These are phyloP conservation scores for Parauchenoglanis ngamensis DNA, from an alignment of 2,797 vertebrate genomes.

Conservation along the genomic window DNA sequence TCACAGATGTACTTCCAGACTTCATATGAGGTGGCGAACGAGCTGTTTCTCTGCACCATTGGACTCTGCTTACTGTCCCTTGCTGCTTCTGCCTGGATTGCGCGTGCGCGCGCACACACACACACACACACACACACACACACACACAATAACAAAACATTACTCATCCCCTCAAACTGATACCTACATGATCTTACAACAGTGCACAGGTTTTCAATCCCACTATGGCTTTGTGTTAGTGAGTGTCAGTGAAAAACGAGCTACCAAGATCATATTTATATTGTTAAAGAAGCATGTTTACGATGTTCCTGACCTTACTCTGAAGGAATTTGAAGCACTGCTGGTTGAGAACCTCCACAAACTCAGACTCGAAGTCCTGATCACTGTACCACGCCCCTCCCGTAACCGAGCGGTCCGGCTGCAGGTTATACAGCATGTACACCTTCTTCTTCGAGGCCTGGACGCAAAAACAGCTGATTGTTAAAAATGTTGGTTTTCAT, in stretches of 20 bases:
- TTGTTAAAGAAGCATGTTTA: not conserved
- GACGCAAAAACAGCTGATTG: constrained; percentile 10
- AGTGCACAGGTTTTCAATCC: too few relatives aligned
- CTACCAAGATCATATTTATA: not conserved
- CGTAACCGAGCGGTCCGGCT: constrained; percentile 93
- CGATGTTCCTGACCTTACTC: constrained; percentile 81
- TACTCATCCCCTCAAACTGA: too few relatives aligned
- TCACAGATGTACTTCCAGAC: constrained; percentile 99
- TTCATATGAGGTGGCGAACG: constrained; percentile 93
- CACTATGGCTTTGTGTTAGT: too few relatives aligned
- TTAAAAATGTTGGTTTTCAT: not conserved
- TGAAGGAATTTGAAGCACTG: constrained; percentile 98
- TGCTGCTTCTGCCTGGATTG: constrained; percentile 84
- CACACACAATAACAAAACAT: too few relatives aligned
- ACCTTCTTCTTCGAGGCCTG: constrained; percentile 99
- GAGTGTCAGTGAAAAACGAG: not conserved
- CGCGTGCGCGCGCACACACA: constrained; percentile 4
- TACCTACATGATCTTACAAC: too few relatives aligned
- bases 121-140: not conserved
- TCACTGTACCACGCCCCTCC: constrained; percentile 98
- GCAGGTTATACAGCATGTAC: constrained; percentile 95
- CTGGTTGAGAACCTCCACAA: constrained; percentile 96
- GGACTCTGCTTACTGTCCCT: constrained; percentile 93
- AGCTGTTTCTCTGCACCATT: constrained; percentile 94
- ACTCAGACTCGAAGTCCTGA: constrained; percentile 97